phyloP scores from a whole-genome alignment of 2,113 vertebrate genomes.

The Chiloscyllium plagiosum region DNA sequence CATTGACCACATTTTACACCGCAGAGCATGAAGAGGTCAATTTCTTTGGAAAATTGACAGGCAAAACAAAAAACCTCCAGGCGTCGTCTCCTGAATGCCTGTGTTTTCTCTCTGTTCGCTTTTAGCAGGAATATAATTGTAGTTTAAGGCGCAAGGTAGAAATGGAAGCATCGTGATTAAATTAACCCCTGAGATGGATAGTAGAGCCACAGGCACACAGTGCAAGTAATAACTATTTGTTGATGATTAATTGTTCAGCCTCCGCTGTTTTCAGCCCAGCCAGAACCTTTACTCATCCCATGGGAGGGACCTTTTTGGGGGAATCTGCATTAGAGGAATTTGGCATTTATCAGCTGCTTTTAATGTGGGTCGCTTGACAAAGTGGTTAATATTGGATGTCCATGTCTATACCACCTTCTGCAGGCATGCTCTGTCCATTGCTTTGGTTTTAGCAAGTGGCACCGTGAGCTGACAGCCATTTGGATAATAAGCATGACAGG shows the following conservation, averaged over 20 bases:
- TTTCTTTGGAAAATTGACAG: conserved; percentile 16
- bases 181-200: background rate
- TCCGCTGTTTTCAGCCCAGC: too few relatives aligned
- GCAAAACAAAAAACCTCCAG: background rate
- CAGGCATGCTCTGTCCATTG: background rate
- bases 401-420: too few relatives aligned
- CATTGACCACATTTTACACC: background rate
- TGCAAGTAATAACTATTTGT: conserved; percentile 2
- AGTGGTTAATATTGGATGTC: background rate
- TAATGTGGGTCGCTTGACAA: background rate
- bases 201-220: background rate
- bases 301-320: background rate
- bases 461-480: background rate
- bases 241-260: background rate
- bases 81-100: background rate
- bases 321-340: background rate
- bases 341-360: background rate
- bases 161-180: background rate
- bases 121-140: conserved; percentile 8
- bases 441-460: background rate
- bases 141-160: background rate
- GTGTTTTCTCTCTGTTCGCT: background rate
- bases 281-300: background rate
- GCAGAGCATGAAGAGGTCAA: conserved; percentile 9
- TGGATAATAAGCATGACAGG: background rate